phyloP scores from a whole-genome alignment of 1,140 invertebrate genomes.

The Diploscapter pachys region DNA sequence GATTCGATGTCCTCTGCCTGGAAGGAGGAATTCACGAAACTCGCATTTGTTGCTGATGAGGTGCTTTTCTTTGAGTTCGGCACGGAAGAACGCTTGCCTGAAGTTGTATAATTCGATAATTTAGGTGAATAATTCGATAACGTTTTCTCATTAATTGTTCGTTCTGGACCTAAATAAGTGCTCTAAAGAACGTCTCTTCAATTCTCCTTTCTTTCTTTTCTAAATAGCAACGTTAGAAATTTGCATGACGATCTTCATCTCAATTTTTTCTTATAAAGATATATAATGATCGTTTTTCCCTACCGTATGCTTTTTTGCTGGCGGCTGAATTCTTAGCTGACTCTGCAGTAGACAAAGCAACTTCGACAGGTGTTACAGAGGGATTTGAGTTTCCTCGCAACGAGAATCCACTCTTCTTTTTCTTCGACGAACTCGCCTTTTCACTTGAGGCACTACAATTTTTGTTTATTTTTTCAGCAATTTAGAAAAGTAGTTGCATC shows the following conservation, averaged over 20 bases:
- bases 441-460: slow-evolving; percentile 10
- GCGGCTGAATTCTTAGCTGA: slow-evolving; percentile 2
- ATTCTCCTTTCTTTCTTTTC: no score
- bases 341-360: no score
- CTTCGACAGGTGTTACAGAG: background rate
- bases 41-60: slow-evolving; percentile 13
- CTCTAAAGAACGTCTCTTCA: no score
- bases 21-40: slow-evolving; percentile 32
- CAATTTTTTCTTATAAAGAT: slow-evolving; percentile 1
- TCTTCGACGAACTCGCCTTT: slow-evolving; percentile 3
- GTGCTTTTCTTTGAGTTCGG: slow-evolving; percentile 1
- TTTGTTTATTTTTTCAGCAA: no score
- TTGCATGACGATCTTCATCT: slow-evolving; percentile 11
- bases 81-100: slow-evolving; percentile 15
- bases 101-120: slow-evolving; percentile 11
- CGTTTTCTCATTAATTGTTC: background rate
- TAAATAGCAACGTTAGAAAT: background rate
- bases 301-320: slow-evolving; percentile 18
- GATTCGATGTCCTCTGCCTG: slow-evolving; percentile 29
- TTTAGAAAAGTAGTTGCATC: no score
- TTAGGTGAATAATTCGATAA: slow-evolving; percentile 15
- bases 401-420: slow-evolving; percentile 16
- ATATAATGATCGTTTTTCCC: slow-evolving; percentile 25
- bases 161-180: no score
- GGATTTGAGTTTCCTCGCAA: slow-evolving; percentile 9